These are phyloP conservation scores for Andrena trimmerana DNA, from an alignment of 2,888 invertebrate genomes.

Conservation along the genomic window DNA sequence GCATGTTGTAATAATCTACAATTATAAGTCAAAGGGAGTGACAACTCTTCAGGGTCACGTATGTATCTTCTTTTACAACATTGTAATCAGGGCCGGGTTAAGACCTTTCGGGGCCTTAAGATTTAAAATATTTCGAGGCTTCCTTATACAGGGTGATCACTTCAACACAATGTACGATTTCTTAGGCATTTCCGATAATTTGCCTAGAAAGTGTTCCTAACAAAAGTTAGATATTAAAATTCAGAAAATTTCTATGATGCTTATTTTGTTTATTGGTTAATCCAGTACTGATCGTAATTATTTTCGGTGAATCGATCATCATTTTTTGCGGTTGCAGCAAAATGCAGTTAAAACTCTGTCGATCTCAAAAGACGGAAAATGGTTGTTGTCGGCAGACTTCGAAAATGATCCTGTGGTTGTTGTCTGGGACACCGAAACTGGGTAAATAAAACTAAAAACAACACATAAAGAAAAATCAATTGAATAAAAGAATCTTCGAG, in stretches of 20 bases:
- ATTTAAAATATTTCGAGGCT: no score
- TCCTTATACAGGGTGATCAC: no score
- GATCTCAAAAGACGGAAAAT: constrained; percentile 86
- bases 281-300: constrained; percentile 8
- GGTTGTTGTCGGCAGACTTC: constrained; percentile 88
- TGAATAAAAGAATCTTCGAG: background rate
- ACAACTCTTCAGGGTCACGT: constrained; percentile 90
- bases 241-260: no score
- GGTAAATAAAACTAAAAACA: constrained; percentile 72
- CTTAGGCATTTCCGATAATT: no score
- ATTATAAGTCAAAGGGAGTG: constrained; percentile 88
- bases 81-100: background rate
- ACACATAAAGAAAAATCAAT: background rate
- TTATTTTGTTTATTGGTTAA: no score
- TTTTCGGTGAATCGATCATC: background rate
- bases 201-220: no score
- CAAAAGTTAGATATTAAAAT: no score
- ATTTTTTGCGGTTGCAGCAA: constrained; percentile 84
- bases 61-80: constrained; percentile 77
- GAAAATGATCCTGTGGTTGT: constrained; percentile 87
- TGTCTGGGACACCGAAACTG: constrained; percentile 87
- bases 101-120: no score
- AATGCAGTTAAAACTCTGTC: constrained; percentile 86
- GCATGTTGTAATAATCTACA: constrained; percentile 88
- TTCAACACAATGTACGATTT: no score